Conservation (phyloP, 2,888 invertebrate species). For the Lysandra bellargus region DNA sequence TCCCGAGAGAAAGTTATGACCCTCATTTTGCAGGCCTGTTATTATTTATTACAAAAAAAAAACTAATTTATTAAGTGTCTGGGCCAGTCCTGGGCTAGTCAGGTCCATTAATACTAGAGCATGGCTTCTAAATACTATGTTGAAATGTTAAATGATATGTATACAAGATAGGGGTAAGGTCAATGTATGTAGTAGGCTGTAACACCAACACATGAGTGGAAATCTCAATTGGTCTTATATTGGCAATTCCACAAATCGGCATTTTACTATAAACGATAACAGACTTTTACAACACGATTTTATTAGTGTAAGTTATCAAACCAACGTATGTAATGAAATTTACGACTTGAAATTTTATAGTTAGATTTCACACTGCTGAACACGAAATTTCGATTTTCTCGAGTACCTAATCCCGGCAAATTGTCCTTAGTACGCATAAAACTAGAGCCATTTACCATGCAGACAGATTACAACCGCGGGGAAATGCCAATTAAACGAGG, state of each 20-base stretch:
- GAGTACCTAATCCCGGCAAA: neutral
- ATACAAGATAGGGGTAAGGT: too few species aligned
- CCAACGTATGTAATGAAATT: slow-evolving; percentile 31
- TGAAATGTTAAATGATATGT: neutral
- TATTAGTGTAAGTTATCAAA: slow-evolving; percentile 45
- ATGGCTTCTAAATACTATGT: neutral
- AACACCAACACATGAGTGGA: neutral
- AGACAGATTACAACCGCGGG: neutral
- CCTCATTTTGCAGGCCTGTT: too few species aligned
- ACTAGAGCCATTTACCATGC: neutral
- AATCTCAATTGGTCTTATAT: slow-evolving; percentile 40
- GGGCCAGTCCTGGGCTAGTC: too few species aligned
- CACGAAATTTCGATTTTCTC: neutral
- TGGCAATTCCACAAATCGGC: slow-evolving; percentile 54
- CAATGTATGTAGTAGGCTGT: neutral
- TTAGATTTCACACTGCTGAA: neutral
- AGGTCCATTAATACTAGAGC: neutral
- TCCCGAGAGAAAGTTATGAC: too few species aligned
- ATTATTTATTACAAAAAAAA: neutral
- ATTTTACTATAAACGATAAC: slow-evolving; percentile 70
- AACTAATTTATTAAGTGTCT: neutral
- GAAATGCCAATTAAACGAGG: slow-evolving; percentile 43
- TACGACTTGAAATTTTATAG: slow-evolving; percentile 19
- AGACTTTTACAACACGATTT: slow-evolving; percentile 63
- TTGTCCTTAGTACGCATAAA: neutral